Evolutionary conservation across 2,113 vertebrate species (phyloP), one percentile per base, ranked within the genome.

Genomic region (Leptocoma aspasia): DNA sequence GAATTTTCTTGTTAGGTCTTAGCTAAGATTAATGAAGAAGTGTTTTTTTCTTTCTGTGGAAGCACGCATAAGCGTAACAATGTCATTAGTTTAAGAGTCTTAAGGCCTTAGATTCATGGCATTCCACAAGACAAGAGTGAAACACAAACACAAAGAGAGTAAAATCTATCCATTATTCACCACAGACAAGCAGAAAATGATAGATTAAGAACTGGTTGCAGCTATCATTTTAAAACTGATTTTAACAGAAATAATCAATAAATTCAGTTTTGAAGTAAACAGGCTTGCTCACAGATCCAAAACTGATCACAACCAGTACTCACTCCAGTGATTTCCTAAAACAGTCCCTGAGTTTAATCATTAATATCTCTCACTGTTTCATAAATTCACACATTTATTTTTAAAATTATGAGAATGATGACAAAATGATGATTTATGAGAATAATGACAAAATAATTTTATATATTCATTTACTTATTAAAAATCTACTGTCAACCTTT

Each of bases 271-370:
- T 69, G 26, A 54, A 27, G 27, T 24, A 88, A 68, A 28, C 26
- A n/a, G 3, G 4, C 3, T 82, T 78, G 4, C 9, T 85, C 8
- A 42, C 8, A 44, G 23, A 4, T 64, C 6, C 28, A 56, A 63
- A 37, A 22, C 12, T 15, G 1, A 15, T 13, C 33, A 50, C 4
- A 7, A 10, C 9, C 5, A 3, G 10, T 39, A 59, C 4, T 16
- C 15, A 44, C 15, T 41, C 4, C 60, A 89, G 5, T 30, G 13
- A 73, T 11, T 60, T 64, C 12, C 30, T 73, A 33, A 60, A 71
- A 45, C 2, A 60, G 4, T 4, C 8, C 8, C 7, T 13, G 6
- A 11, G 44, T 59, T 59, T 41, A 59, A 45, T 13, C 3, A 45
- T 24, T 42, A 76, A 35, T 59, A 12, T 68, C 3, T 52, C 22